Percentiles rank a stretch among this genome's conserved stretches.
Conservation (phyloP, 2,888 invertebrate genomes). For the Clanis bilineata region DNA sequence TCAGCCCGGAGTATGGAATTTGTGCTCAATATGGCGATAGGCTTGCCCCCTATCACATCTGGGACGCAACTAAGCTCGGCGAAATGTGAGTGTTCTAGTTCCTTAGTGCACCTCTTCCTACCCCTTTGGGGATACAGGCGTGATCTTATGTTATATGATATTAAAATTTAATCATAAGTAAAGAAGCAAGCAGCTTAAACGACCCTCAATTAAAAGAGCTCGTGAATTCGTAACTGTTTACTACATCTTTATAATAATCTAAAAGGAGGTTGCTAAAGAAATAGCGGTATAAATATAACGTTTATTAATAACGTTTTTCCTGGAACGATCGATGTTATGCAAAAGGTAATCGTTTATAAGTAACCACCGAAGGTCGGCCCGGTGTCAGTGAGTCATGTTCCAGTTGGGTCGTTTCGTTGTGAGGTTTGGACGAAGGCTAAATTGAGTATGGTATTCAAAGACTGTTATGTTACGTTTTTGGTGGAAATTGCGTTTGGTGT, state of each 20-base stretch:
- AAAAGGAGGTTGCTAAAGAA: conserved; percentile 12
- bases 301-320: conserved; percentile 41
- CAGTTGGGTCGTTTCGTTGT: conserved; percentile 62
- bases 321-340: conserved; percentile 65
- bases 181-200: no score
- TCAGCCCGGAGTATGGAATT: no score
- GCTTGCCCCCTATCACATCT: no score
- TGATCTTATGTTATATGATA: no score
- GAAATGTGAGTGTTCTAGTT: no score
- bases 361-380: conserved; percentile 61
- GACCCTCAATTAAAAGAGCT: no score
- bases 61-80: no score
- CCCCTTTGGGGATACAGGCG: no score
- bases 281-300: conserved; percentile 34
- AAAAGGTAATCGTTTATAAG: conserved; percentile 63
- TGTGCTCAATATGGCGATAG: no score
- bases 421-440: conserved; percentile 11
- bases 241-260: neutral
- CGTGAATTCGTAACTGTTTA: neutral
- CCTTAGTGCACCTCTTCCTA: no score
- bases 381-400: conserved; percentile 50
- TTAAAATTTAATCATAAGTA: neutral
- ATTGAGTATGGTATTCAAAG: neutral
- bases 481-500: neutral
- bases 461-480: neutral